phyloP scores from a whole-genome alignment of 2,797 vertebrate species.

The Xiphorhynchus erythropygius region DNA sequence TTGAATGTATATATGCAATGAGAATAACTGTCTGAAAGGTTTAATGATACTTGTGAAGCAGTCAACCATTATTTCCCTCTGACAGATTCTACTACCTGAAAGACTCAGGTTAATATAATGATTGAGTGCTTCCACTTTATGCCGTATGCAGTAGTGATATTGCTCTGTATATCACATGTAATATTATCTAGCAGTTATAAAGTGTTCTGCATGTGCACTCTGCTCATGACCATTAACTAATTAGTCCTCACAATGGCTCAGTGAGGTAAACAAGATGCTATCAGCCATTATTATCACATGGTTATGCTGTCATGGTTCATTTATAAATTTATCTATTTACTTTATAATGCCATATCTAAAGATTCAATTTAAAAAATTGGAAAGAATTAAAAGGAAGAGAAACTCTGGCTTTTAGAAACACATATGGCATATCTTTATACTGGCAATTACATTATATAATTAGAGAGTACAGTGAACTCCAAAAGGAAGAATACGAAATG shows the following conservation, averaged over 20 bases:
- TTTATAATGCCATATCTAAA: not conserved
- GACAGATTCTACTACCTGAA: conserved; percentile 57
- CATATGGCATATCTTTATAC: not conserved
- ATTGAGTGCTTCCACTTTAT: conserved; percentile 55
- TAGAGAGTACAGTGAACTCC: not conserved
- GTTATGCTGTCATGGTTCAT: conserved; percentile 11
- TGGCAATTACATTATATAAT: not conserved
- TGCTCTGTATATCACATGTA: conserved; percentile 48
- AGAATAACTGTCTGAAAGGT: conserved; percentile 44
- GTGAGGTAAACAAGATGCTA: conserved; percentile 30
- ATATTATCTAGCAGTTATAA: conserved; percentile 49
- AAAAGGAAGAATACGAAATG: not conserved
- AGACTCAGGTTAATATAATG: conserved; percentile 62
- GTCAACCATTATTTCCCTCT: conserved; percentile 62
- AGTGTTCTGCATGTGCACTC: conserved; percentile 26
- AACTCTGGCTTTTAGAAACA: not conserved
- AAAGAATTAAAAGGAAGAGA: conserved; percentile 8
- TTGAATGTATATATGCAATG: not conserved
- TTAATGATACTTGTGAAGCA: conserved; percentile 61
- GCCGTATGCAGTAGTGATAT: conserved; percentile 13
- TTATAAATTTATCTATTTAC: conserved; percentile 43
- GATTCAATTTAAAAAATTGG: conserved; percentile 2
- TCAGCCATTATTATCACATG: conserved; percentile 22
- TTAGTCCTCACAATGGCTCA: conserved; percentile 49
- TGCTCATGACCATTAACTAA: conserved; percentile 61